Base-by-base conservation (phyloP, 2,113 vertebrate genomes). In the Strix aluco region DNA sequence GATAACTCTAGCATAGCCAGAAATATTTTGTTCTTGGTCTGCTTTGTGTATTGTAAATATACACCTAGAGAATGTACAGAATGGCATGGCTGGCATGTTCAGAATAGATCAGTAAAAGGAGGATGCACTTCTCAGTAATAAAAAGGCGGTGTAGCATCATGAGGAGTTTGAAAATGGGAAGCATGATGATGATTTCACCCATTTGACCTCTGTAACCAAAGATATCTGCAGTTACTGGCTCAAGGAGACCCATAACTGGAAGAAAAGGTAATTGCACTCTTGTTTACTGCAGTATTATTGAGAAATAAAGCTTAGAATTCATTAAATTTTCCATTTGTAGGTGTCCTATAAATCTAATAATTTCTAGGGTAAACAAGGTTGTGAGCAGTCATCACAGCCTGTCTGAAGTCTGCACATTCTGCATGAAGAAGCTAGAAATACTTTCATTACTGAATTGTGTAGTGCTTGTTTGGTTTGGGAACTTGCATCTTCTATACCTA, bases 291-390 rank as follows among this genome's bases (percentile, higher is more conserved):
- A 34, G 38, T 75, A 21, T 92, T 81, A 87, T 42, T 80, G 89
- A 62, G 84, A 95, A 88, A 74, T 91, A 94, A 92, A 96, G 49
- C 74, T 86, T 85, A 75, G 58, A 91, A 88, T 94, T 94, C 87
- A 88, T 96, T 91, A 73, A 32, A 29, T 94, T 96, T 73, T 42
- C 84, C 27, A 69, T 96, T 93, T 97, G 95, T 96, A 95, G 81
- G 80, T 90, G 96, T 97, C 93, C 81, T 96, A 63, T 92, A 94
- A 79, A 96, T 94, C 78, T 94, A 88, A 30, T 85, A 70, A 95
- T 90, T 95, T 63, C 54, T 92, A 42, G 40, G 52, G 62, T 91
- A 82, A 94, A 91, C 2, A 13, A 69, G 55, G n/a, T 71, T 80
- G 77, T 62, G n/a, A 57, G 59, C 36, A 52, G 47, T 29, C 61